phyloP scores from a whole-genome alignment of 2,113 vertebrate species.

The Corythaixoides concolor region DNA sequence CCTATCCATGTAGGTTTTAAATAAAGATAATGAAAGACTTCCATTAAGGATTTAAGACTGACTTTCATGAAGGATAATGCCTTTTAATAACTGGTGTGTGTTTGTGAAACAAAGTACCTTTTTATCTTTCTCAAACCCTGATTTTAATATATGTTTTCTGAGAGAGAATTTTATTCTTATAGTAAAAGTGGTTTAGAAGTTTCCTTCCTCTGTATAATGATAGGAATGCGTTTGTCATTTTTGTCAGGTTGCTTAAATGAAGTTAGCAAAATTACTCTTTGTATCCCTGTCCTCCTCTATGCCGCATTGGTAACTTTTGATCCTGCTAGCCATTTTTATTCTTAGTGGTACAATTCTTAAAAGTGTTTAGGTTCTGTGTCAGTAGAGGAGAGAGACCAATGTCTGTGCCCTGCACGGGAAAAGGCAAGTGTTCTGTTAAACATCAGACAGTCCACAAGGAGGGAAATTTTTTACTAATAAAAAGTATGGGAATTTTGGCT shows the following conservation, averaged over 20 bases:
- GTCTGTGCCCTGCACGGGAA: neutral
- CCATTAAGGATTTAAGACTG: neutral
- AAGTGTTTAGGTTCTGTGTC: neutral
- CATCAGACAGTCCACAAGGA: neutral
- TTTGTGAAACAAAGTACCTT: neutral
- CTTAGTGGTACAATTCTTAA: neutral
- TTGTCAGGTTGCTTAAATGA: neutral
- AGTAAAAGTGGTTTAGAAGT: neutral
- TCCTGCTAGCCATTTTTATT: neutral
- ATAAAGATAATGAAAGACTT: neutral
- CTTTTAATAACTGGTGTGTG: neutral
- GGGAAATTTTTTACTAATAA: neutral
- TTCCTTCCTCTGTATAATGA: neutral
- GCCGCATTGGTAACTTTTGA: neutral
- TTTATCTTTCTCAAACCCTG: neutral
- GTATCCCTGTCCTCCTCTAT: fast-evolving
- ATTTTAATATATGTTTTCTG: neutral
- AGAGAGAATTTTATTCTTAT: neutral
- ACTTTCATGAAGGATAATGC: neutral
- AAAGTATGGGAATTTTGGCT: neutral
- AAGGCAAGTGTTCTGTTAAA: neutral
- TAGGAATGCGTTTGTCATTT: neutral
- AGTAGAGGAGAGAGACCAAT: neutral
- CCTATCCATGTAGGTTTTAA: neutral
- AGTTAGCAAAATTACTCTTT: neutral